These are phyloP conservation scores for Conchocele bisecta DNA, from an alignment of 2,888 invertebrate species.

Conservation along the genomic window DNA sequence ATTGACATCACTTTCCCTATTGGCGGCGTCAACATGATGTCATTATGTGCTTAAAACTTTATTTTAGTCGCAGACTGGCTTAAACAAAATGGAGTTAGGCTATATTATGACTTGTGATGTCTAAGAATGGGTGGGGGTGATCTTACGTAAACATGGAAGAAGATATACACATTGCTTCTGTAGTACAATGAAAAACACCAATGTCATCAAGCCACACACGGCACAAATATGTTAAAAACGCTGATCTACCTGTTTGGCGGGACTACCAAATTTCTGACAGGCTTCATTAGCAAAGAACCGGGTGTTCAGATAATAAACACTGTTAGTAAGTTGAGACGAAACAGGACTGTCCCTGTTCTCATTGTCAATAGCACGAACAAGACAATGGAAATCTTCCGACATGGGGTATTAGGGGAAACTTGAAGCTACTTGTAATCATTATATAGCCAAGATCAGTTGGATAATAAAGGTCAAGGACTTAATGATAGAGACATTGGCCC, in stretches of 20 bases:
- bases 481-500: slow-evolving; percentile 14
- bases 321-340: background rate
- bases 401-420: slow-evolving; percentile 10
- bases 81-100: slow-evolving; percentile 2
- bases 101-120: slow-evolving; percentile 28
- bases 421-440: background rate
- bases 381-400: slow-evolving; percentile 14
- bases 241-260: background rate
- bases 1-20: slow-evolving; percentile 15
- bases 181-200: slow-evolving; percentile 9
- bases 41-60: slow-evolving; percentile 21
- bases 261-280: slow-evolving; percentile 8
- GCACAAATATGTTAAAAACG: slow-evolving; percentile 14
- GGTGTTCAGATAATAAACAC: slow-evolving; percentile 12
- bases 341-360: slow-evolving; percentile 11
- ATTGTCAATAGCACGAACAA: slow-evolving; percentile 31
- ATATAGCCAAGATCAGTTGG: too few relatives aligned
- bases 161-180: slow-evolving; percentile 39
- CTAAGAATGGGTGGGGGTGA: slow-evolving; percentile 10
- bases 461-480: slow-evolving; percentile 12
- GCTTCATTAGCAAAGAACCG: slow-evolving; percentile 21
- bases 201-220: slow-evolving; percentile 27
- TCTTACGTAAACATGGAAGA: slow-evolving; percentile 26
- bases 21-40: slow-evolving; percentile 25
- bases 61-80: slow-evolving; percentile 16